Evolutionary conservation across 2,888 invertebrate genomes (phyloP), one percentile per base, ranked within the genome.

Genomic region (Petrolisthes manimaculis): DNA sequence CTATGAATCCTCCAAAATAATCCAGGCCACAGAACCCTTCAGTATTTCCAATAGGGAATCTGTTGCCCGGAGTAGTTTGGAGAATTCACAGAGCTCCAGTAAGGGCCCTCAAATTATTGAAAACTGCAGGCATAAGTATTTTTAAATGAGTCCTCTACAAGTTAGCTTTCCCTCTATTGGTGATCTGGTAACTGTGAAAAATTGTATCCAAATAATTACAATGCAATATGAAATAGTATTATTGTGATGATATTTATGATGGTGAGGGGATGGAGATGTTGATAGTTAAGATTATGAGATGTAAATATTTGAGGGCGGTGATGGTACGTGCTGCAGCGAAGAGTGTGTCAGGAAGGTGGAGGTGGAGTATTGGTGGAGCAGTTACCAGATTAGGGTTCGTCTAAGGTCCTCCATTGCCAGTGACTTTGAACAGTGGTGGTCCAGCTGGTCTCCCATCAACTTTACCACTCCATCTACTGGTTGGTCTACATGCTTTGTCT

Each of bases 331-430:
- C 77, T 77, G 77, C n/a, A 51, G 5, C 2, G 12, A 9, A 51
- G 51, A 9, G 24, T 77, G 77, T n/a, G 37, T 8, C 18, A 51
- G 37, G 5, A 51, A 82, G 51, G 51, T 69, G 21, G 24, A 0
- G 67, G 51, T 82, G 82, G 82, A 69, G 82, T 69, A 69, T 69
- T 82, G 82, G 82, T 82, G 82, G 69, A 14, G 24, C n/a, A 12
- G 51, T 18, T 82, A 56, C 14, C 51, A 69, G 82, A 53, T 82
- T 37, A 37, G 82, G 18, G 69, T 53, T 18, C 51, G 82, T 6
- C 69, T 82, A 53, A 67, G 69, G 51, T 82, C 82, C 5, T 67
- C 51, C n/a, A 53, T 21, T 67, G 82, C 55, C 51, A 4, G 14
- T 14, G 82, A 69, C 14, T 18, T 51, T 3, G 82, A 82, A 9